Percentiles rank a stretch among this genome's conserved stretches.
These are phyloP conservation scores for Stenurella melanura DNA, from an alignment of 2,888 invertebrate genomes.

Conservation along the genomic window DNA sequence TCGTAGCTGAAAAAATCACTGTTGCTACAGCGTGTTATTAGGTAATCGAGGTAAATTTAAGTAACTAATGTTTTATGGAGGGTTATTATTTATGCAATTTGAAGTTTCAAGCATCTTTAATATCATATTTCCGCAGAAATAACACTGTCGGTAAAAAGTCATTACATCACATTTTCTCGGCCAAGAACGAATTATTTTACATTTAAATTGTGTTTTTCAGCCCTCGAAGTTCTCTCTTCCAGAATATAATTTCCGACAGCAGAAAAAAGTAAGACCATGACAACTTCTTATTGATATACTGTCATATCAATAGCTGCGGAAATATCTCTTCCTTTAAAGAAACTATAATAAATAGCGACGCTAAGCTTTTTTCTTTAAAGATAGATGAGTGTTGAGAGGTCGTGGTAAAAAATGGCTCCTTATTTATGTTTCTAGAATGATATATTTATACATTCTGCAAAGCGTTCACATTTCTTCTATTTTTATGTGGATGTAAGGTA, in stretches of 20 bases:
- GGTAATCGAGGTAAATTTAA: no score
- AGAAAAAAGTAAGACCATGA: conserved; percentile 13
- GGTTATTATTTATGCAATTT: no score
- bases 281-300: conserved; percentile 29
- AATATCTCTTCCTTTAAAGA: conserved; percentile 20
- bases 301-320: conserved; percentile 32
- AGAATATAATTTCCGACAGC: conserved; percentile 24
- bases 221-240: neutral
- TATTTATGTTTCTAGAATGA: conserved; percentile 16
- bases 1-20: no score
- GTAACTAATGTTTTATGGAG: no score
- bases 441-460: neutral
- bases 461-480: conserved; percentile 3
- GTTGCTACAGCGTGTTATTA: no score
- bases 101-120: neutral
- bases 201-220: conserved; percentile 17
- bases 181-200: neutral
- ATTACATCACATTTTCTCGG: neutral
- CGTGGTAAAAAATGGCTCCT: conserved; percentile 9
- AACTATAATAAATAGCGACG: conserved; percentile 27
- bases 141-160: neutral
- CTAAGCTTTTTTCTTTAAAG: conserved; percentile 20
- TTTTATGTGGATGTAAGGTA: neutral
- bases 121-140: neutral
- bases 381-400: conserved; percentile 18